These are phyloP conservation scores for Crepidodera aurea DNA, from an alignment of 2,888 invertebrate species.

Conservation along the genomic window DNA sequence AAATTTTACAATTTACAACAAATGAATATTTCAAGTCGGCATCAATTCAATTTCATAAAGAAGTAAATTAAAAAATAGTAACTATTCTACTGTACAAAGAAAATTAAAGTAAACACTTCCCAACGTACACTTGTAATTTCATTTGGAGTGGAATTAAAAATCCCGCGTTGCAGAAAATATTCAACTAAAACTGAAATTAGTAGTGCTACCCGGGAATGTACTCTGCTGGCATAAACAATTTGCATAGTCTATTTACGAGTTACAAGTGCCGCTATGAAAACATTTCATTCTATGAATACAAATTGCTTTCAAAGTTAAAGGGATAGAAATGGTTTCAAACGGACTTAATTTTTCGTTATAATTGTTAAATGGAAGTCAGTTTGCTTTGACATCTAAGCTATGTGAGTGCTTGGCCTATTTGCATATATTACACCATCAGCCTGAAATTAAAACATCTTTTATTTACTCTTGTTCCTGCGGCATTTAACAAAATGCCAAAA, in stretches of 20 bases:
- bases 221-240: slow-evolving; percentile 34
- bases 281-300: slow-evolving; percentile 42
- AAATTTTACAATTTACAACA: too few species aligned
- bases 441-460: neutral
- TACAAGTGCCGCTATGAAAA: slow-evolving; percentile 33
- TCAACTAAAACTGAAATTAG: slow-evolving; percentile 20
- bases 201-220: slow-evolving; percentile 15
- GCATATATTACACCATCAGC: slow-evolving; percentile 3
- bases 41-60: too few species aligned
- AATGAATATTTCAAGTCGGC: too few species aligned
- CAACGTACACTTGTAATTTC: slow-evolving; percentile 14
- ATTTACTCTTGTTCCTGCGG: neutral
- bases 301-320: slow-evolving; percentile 39
- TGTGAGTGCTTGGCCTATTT: neutral
- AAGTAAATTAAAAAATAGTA: neutral
- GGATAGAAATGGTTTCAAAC: slow-evolving; percentile 33
- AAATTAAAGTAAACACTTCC: slow-evolving; percentile 11
- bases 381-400: slow-evolving; percentile 12
- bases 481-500: neutral
- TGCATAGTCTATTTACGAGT: slow-evolving; percentile 38
- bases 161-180: slow-evolving; percentile 12
- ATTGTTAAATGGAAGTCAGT: slow-evolving; percentile 27
- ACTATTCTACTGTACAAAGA: slow-evolving; percentile 4
- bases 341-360: slow-evolving; percentile 29
- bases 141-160: slow-evolving; percentile 19